A percentile compares a stretch with the other conserved stretches of the same genome.
These are phyloP conservation scores for Slavum lentiscoides DNA, from an alignment of 2,888 invertebrate species.

Conservation along the genomic window DNA sequence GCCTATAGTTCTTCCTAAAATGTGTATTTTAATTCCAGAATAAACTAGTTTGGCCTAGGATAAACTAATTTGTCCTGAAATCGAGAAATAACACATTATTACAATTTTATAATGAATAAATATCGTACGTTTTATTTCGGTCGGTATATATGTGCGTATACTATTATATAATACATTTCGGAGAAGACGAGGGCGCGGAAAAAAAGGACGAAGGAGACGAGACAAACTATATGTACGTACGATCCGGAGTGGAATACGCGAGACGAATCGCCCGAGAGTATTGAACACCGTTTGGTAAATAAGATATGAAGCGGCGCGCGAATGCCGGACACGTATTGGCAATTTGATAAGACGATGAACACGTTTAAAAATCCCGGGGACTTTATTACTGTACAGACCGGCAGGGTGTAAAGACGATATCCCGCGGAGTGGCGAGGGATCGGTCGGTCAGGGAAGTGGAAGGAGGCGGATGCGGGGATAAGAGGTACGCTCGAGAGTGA, in stretches of 20 bases:
- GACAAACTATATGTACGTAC: neutral
- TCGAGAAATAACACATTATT: no score
- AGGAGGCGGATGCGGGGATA: neutral
- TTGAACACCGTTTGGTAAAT: slow-evolving; percentile 43
- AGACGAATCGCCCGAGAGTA: slow-evolving; percentile 16
- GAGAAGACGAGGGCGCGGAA: no score
- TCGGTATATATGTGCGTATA: no score
- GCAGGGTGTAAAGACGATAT: neutral
- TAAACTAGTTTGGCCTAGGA: no score
- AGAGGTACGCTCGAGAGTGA: neutral
- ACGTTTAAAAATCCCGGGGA: slow-evolving; percentile 50
- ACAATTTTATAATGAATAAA: no score
- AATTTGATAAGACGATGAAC: slow-evolving; percentile 53
- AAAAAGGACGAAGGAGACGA: neutral
- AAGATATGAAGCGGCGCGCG: slow-evolving; percentile 18
- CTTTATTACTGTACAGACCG: slow-evolving; percentile 39
- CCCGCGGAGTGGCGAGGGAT: neutral
- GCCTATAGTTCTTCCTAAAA: no score
- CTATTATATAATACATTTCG: no score
- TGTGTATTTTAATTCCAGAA: no score
- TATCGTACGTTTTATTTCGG: no score
- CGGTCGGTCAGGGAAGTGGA: no score
- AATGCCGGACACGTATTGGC: slow-evolving; percentile 45
- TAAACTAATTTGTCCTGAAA: no score
- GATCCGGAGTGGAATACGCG: neutral